phyloP scores from a whole-genome alignment of 2,113 vertebrate species.

The Trogon melanurus region DNA sequence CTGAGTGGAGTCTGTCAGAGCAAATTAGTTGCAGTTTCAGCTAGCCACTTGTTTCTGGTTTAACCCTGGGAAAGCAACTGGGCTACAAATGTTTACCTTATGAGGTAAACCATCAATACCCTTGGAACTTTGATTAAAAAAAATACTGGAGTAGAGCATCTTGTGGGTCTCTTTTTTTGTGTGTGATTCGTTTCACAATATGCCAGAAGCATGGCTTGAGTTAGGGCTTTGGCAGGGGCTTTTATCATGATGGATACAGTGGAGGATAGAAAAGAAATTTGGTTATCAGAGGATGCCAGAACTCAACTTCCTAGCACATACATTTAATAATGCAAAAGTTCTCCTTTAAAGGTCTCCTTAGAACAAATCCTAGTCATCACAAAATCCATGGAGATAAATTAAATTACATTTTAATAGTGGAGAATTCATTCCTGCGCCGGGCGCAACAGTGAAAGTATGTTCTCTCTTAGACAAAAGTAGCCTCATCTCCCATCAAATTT shows the following conservation, averaged over 20 bases:
- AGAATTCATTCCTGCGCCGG: conserved; percentile 22
- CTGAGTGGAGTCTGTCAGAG: neutral
- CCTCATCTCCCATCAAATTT: conserved; percentile 33
- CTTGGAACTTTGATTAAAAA: conserved; percentile 50
- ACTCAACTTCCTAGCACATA: conserved; percentile 53
- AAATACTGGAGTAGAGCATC: conserved; percentile 26
- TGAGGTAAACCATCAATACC: conserved; percentile 61
- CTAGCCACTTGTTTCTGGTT: conserved; percentile 26
- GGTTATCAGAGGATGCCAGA: conserved; percentile 65
- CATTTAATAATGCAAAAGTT: conserved; percentile 53
- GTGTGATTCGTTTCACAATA: conserved; percentile 43
- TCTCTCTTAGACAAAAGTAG: conserved; percentile 35
- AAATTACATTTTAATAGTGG: conserved; percentile 51
- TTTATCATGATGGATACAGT: conserved; percentile 62
- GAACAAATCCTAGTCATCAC: conserved; percentile 43
- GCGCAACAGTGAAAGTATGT: conserved; percentile 41
- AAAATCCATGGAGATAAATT: conserved; percentile 35
- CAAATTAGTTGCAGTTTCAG: conserved; percentile 21
- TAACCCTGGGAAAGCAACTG: conserved; percentile 34
- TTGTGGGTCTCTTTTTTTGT: conserved; percentile 13
- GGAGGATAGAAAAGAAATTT: conserved; percentile 59
- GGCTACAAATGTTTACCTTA: conserved; percentile 52
- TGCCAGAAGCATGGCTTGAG: conserved; percentile 72
- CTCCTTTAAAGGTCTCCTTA: conserved; percentile 57
- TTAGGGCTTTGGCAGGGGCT: conserved; percentile 64